Conservation (phyloP, 2,888 invertebrate genomes). For the Caradrina clavipalpis region DNA sequence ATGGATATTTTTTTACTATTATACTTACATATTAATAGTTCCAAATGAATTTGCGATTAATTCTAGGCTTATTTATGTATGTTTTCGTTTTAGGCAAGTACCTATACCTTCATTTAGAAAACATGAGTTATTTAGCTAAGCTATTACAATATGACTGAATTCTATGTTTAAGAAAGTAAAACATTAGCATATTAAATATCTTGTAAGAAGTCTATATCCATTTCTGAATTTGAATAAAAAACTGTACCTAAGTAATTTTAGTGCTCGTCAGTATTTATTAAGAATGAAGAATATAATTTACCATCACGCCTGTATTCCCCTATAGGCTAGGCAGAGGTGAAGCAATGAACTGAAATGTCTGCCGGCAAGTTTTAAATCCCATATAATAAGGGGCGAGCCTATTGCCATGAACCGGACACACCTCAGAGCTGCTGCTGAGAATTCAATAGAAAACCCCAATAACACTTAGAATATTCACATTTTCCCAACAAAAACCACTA, state of each 20-base stretch:
- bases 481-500: slow-evolving; percentile 18
- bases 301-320: no score
- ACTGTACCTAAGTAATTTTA: not conserved
- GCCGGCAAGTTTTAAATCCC: no score
- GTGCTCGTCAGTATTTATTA: not conserved
- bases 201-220: slow-evolving; percentile 4
- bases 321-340: no score
- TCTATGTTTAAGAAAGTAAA: slow-evolving; percentile 11
- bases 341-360: no score
- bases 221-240: slow-evolving; percentile 10
- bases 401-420: no score
- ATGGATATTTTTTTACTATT: no score
- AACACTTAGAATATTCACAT: no score
- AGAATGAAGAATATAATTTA: not conserved
- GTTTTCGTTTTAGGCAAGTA: no score
- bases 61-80: not conserved
- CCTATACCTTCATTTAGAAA: slow-evolving; percentile 3
- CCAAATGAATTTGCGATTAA: not conserved
- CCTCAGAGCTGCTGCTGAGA: no score
- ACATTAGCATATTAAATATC: slow-evolving; percentile 21
- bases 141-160: not conserved
- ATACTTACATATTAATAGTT: no score
- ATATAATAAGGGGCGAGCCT: no score
- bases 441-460: no score
- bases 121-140: not conserved